Percentiles rank a stretch among this genome's conserved stretches.
Conservation (phyloP, 2,797 vertebrate genomes). For the Gastrophryne carolinensis region DNA sequence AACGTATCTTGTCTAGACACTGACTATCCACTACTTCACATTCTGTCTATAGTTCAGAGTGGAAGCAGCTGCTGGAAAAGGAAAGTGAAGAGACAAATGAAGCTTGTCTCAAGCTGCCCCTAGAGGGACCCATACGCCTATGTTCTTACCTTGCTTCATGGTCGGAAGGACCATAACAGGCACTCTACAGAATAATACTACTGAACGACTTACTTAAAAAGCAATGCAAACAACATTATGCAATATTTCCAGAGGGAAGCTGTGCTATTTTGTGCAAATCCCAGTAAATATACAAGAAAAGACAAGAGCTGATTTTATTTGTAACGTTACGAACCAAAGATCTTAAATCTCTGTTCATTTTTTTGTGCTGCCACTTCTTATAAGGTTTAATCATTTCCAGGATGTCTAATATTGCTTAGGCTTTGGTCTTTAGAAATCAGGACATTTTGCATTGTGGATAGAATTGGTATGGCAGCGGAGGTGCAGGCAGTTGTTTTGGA, state of each 20-base stretch:
- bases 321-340: constrained; percentile 32
- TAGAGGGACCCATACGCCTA: no score
- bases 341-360: constrained; percentile 55
- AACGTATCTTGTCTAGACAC: no score
- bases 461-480: not conserved
- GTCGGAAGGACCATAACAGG: no score
- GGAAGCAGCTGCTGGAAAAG: no score
- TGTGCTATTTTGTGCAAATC: not conserved
- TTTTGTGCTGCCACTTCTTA: constrained; percentile 44
- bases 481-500: not conserved
- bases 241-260: not conserved
- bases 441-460: constrained; percentile 27
- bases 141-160: not conserved
- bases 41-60: no score
- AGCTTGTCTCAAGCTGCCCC: no score
- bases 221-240: not conserved
- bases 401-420: not conserved
- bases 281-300: constrained; percentile 48
- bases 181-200: no score
- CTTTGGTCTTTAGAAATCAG: constrained; percentile 27
- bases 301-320: constrained; percentile 58
- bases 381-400: constrained; percentile 21
- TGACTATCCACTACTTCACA: no score
- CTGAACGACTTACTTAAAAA: not conserved
- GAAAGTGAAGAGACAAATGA: no score